Evolutionary conservation across 1,140 invertebrate genomes (phyloP).

Genomic region (Ephestia elutella): DNA sequence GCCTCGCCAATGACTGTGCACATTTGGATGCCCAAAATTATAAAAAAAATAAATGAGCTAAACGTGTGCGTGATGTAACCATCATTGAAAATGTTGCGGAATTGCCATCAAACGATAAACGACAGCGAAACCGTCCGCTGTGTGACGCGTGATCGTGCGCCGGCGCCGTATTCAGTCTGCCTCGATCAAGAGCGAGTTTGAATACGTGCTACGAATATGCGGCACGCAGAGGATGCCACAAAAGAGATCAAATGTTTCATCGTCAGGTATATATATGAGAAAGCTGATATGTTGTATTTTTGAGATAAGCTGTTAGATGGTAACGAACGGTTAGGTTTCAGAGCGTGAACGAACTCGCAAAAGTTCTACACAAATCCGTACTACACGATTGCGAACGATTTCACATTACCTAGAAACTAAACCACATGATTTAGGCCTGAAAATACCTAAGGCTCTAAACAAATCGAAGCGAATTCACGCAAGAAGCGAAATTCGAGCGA

Average conservation of each 20-base stretch:
- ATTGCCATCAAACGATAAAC: not conserved
- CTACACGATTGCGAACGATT: no score
- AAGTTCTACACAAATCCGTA: not conserved
- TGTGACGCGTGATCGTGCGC: no score
- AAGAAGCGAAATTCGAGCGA: no score
- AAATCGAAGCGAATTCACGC: no score
- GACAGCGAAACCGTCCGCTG: not conserved
- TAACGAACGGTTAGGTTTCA: not conserved
- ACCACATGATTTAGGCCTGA: no score
- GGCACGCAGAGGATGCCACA: not conserved
- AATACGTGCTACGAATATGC: no score
- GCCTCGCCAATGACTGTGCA: conserved; percentile 58
- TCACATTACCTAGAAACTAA: no score
- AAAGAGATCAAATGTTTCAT: conserved; percentile 48
- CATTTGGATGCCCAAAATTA: conserved; percentile 10
- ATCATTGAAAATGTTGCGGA: conserved; percentile 26
- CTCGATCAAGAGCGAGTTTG: no score
- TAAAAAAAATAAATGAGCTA: conserved; percentile 10
- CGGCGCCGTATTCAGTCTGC: no score
- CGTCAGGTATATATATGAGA: conserved; percentile 39
- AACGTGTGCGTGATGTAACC: conserved; percentile 28
- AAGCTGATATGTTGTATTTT: conserved; percentile 67
- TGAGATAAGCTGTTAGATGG: conserved; percentile 10
- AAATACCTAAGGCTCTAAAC: no score
- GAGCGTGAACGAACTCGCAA: not conserved